phyloP scores from a whole-genome alignment of 2,113 vertebrate species.

The Martes martes region DNA sequence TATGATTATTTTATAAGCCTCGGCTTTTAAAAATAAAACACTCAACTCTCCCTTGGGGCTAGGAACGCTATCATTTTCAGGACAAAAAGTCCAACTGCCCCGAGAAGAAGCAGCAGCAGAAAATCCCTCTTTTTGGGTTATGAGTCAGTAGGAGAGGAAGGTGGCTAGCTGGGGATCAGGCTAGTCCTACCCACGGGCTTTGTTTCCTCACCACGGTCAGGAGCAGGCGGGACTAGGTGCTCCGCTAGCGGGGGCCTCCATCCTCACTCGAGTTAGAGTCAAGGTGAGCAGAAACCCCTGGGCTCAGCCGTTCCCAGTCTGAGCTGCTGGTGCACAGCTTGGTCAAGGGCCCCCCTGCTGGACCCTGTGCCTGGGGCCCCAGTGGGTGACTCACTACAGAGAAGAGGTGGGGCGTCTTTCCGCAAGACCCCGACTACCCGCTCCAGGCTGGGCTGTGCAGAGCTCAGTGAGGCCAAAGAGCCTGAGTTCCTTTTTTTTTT shows the following conservation, averaged over 20 bases:
- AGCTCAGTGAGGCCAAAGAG: neutral
- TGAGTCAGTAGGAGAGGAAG: neutral
- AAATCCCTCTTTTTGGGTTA: neutral
- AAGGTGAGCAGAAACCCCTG: rapidly evolving
- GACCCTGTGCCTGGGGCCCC: neutral
- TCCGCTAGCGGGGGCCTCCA: neutral
- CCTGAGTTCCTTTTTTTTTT: too few species aligned
- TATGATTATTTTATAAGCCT: slow-evolving; percentile 34
- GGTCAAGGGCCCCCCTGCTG: neutral
- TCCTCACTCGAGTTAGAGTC: too few species aligned
- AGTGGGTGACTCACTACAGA: neutral
- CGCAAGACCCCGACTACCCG: neutral
- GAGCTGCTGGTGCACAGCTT: neutral
- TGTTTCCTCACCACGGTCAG: neutral
- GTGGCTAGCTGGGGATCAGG: neutral
- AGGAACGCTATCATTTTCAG: neutral
- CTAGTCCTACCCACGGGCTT: neutral
- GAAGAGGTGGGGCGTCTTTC: neutral
- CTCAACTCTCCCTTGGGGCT: neutral
- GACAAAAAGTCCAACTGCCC: neutral
- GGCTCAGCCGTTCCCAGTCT: neutral
- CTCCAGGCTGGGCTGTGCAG: neutral
- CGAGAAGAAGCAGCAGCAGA: neutral
- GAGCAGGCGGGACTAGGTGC: neutral
- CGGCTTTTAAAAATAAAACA: slow-evolving; percentile 23